These are phyloP conservation scores for Ostrea denselamellosa DNA, from an alignment of 1,140 invertebrate genomes.

Conservation along the genomic window DNA sequence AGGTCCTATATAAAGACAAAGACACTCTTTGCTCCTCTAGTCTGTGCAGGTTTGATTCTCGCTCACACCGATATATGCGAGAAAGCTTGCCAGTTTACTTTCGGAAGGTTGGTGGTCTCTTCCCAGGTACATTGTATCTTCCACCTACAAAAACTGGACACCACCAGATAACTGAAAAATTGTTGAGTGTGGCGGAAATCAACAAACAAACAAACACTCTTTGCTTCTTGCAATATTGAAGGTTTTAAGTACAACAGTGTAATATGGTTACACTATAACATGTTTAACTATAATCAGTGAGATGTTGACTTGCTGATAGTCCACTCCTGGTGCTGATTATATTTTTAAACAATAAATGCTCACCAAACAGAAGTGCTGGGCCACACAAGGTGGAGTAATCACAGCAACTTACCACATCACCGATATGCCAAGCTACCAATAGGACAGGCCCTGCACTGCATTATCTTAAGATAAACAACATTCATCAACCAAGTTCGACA, in stretches of 20 bases:
- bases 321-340: neutral
- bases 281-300: neutral
- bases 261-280: neutral
- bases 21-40: no score
- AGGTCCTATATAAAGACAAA: no score
- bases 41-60: no score
- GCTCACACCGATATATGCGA: no score
- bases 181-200: no score
- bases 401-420: neutral
- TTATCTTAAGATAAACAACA: constrained; percentile 16
- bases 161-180: no score
- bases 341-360: neutral
- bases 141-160: no score
- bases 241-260: neutral
- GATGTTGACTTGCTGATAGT: neutral
- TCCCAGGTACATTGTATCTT: no score
- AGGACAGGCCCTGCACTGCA: neutral
- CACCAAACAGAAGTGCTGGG: neutral
- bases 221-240: no score
- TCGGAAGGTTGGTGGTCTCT: no score
- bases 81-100: no score
- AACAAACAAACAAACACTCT: no score
- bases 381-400: constrained; percentile 18
- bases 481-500: constrained; percentile 18
- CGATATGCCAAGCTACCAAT: neutral